phyloP scores from a whole-genome alignment of 1,140 invertebrate genomes.

The Pseudomyrmex concolor region DNA sequence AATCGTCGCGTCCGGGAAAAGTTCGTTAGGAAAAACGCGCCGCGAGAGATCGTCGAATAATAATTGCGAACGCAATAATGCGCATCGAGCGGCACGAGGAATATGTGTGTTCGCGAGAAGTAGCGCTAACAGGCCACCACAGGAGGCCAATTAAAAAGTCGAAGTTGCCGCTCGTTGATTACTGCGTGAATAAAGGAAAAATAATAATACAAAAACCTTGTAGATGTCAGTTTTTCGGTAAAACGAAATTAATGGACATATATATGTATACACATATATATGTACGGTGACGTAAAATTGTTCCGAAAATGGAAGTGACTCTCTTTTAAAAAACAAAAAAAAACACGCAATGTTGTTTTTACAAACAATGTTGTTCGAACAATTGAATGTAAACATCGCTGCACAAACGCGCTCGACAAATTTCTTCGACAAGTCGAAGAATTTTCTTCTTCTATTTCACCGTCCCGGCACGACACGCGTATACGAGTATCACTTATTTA shows the following conservation, averaged over 20 bases:
- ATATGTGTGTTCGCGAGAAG: not conserved
- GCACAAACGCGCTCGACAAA: not conserved
- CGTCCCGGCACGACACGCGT: not conserved
- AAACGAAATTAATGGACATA: not conserved
- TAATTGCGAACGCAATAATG: constrained; percentile 36
- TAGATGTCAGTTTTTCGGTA: not conserved
- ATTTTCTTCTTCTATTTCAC: not conserved
- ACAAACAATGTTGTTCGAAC: too few species aligned
- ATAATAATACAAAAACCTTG: constrained; percentile 19
- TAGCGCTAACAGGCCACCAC: constrained; percentile 14
- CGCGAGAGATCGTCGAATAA: constrained; percentile 17
- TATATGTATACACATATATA: too few species aligned
- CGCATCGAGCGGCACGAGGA: constrained; percentile 1
- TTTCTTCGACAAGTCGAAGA: not conserved
- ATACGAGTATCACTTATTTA: not conserved
- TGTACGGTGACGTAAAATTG: not conserved
- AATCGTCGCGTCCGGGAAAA: not conserved
- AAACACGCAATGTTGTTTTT: not conserved
- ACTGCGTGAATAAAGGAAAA: constrained; percentile 17
- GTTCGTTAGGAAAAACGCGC: constrained; percentile 24
- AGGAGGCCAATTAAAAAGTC: constrained; percentile 40
- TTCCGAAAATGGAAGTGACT: not conserved
- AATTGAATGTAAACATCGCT: not conserved
- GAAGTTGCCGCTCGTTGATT: constrained; percentile 29
- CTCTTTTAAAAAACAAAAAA: not conserved